A percentile compares a stretch with the other conserved stretches of the same genome.
phyloP scores from a whole-genome alignment of 2,888 invertebrate species.

The Dicroscelio sp. region DNA sequence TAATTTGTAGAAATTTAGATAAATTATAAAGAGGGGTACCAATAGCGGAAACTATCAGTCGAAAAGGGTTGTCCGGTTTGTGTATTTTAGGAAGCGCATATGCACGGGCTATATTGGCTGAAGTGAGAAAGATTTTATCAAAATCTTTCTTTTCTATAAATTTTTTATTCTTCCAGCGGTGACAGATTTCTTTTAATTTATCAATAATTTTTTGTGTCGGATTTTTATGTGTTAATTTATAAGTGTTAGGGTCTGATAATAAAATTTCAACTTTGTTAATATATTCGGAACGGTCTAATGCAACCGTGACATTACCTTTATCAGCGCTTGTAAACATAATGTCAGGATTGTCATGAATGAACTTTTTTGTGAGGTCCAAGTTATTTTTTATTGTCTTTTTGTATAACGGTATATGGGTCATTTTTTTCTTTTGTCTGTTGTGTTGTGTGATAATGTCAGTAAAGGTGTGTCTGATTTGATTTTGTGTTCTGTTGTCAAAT shows the following conservation, averaged over 20 bases:
- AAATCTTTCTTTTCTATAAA: not conserved
- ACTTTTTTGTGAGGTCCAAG: not conserved
- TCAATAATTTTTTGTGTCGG: not conserved
- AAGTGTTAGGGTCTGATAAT: not conserved
- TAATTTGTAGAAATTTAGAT: not conserved
- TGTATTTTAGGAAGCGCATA: conserved; percentile 20
- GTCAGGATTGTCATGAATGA: not conserved
- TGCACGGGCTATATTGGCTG: not conserved
- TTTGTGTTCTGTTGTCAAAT: no score
- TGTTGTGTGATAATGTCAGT: not conserved
- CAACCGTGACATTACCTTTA: conserved; percentile 5
- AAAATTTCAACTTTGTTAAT: not conserved
- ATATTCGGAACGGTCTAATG: not conserved
- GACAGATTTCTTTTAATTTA: not conserved
- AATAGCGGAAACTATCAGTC: not conserved
- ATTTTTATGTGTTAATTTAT: not conserved
- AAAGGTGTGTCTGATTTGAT: no score
- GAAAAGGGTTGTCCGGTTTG: not conserved
- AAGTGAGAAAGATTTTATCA: not conserved
- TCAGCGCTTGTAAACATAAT: not conserved
- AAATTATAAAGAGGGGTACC: not conserved
- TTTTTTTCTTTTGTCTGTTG: no score
- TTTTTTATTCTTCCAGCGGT: not conserved
- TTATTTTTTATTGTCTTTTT: no score
- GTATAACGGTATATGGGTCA: no score